Evolutionary conservation across 2,888 invertebrate species (phyloP), one percentile per base, ranked within the genome.

Genomic region (Deilephila elpenor): DNA sequence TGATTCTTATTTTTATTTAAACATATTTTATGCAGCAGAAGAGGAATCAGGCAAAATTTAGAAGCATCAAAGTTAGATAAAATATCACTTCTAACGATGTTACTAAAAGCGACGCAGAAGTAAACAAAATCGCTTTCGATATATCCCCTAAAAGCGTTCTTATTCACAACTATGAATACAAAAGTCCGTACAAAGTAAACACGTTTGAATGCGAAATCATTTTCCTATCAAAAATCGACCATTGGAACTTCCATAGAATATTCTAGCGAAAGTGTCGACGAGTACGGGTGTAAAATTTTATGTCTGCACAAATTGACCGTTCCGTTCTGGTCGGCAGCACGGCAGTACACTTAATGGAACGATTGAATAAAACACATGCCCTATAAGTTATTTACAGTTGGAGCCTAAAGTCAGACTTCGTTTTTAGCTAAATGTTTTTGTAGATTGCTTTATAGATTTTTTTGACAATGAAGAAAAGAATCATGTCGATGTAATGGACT

Each of bases 241-340:
- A 78, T 78, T 78, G 64, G 74, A 72, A 73, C 74, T 71, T 72
- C 71, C 71, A 78, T 80, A 79, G 80, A 82, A 82, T 81, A 80
- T 82, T 80, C 78, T 79, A 80, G 79, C 75, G 78, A 81, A 82
- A 81, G 81, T 75, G 80, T 78, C 78, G 78, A 83, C 80, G 79
- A 78, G 78, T 77, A 80, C 37, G 78, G 82, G 77, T 80, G 81
- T 86, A 84, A 86, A 85, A 85, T 84, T 86, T 86, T 84, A 85
- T 82, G 80, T 76, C 74, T 75, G 78, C 83, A 81, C 84, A 86
- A 85, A 86, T 84, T 81, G 83, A 79, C 83, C 83, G 79, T 82
- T 83, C 83, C 83, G 79, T 82, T 83, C 80, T 78, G 83, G 80
- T 71, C 82, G 80, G 78, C 78, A 80, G 77, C 79, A 44, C 75